Conservation (phyloP, 1,140 invertebrate genomes). For the Zophobas morio region DNA sequence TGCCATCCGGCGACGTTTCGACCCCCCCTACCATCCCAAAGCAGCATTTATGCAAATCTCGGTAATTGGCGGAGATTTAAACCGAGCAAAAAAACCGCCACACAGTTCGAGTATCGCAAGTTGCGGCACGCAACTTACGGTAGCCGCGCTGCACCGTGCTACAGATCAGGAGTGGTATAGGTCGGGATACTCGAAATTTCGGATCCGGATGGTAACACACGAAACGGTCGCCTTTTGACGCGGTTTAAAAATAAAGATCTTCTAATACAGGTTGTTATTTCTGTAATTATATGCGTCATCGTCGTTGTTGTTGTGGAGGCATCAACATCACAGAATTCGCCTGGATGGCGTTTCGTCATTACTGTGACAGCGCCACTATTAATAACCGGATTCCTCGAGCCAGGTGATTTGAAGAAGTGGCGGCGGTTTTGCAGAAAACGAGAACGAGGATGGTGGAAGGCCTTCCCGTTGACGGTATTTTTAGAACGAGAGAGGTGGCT, state of each 20-base stretch:
- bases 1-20: background rate
- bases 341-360: constrained; percentile 9
- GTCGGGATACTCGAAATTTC: constrained; percentile 35
- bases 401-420: constrained; percentile 29
- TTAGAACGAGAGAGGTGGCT: background rate
- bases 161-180: constrained; percentile 26
- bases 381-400: constrained; percentile 22
- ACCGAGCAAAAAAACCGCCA: background rate
- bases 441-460: constrained; percentile 10
- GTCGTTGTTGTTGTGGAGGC: constrained; percentile 18
- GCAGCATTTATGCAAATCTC: too few relatives aligned
- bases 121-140: background rate
- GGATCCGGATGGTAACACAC: constrained; percentile 33
- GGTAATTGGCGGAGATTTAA: background rate
- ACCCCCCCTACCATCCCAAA: too few relatives aligned
- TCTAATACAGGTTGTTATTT: constrained; percentile 17
- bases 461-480: constrained; percentile 27
- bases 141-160: constrained; percentile 4
- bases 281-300: constrained; percentile 22
- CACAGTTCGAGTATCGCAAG: constrained; percentile 20
- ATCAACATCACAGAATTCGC: constrained; percentile 27
- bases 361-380: constrained; percentile 5
- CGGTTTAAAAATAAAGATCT: constrained; percentile 26
- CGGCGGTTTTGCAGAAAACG: constrained; percentile 17
- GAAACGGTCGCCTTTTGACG: background rate